Base-by-base conservation (phyloP, 2,113 vertebrate species). In the Hemichromis elongatus region DNA sequence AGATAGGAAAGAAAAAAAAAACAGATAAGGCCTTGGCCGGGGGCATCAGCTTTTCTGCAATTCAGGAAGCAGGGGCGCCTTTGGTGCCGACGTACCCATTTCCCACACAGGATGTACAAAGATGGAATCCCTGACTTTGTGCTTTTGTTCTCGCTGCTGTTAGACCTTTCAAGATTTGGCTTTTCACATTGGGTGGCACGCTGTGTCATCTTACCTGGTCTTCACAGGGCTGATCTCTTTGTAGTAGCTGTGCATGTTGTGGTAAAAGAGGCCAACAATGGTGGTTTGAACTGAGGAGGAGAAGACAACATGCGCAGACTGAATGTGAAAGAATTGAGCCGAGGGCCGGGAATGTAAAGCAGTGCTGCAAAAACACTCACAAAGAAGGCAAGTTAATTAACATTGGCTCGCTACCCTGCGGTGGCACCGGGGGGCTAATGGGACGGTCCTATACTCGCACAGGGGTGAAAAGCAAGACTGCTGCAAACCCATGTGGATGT, bases 251-350 rank as follows among this genome's bases (percentile, higher is more conserved):
- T 99, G 98, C 96, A 99, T 95, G 21, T 93, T 97, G 77, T 98
- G 98, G 94, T 99, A 99, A 7, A 97, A 96, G 18, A 99, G 96
- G 21, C 98, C 98, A 1, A 99, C 97, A 1, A 98, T 95, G 87
- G 97, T 98, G 77, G 97, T 97, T 93, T 97, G 97, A 88, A 92
- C 98, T 99, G 95, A 5, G 70, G 80, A 77, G 19, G 54, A 53
- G 30, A 81, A 61, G 45, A 78, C 50, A 54, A 80, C 79, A 85
- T 3, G 63, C 16, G 11, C 45, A 19, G n/a, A 56, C 24, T 75
- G 52, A 89, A 84, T 52, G 50, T 89, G 84, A 57, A 75, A 52
- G 26, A 28, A 75, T n/a, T 52, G 45, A 52, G 70, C 80, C 26
- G 28, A 19, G 21, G 82, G 75, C 57, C 28, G 70, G 91, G 88